phyloP scores from a whole-genome alignment of 2,113 vertebrate species.

The Cettia cetti region DNA sequence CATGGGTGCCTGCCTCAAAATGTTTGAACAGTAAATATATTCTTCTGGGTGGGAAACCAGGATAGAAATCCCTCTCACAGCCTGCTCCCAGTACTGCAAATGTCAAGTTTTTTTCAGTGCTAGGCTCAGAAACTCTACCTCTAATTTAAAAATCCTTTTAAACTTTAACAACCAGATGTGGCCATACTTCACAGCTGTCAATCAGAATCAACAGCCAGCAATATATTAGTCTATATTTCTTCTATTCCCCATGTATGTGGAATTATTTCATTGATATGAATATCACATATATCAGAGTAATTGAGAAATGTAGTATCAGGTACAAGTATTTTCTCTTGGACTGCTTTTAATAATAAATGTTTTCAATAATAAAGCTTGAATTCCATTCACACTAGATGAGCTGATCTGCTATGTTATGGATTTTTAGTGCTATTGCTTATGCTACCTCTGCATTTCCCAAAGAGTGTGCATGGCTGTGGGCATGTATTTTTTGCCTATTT shows the following conservation, averaged over 20 bases:
- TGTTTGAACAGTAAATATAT: slow-evolving; percentile 63
- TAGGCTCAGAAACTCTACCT: neutral
- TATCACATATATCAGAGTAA: neutral
- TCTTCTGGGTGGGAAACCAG: slow-evolving; percentile 59
- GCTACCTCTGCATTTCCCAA: neutral
- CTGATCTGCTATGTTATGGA: neutral
- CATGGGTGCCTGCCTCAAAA: slow-evolving; percentile 46
- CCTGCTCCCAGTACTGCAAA: slow-evolving; percentile 22
- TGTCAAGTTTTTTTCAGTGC: neutral
- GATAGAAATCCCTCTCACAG: slow-evolving; percentile 54
- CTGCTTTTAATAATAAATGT: neutral
- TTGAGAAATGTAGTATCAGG: neutral
- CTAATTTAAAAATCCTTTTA: slow-evolving; percentile 56
- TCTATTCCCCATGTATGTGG: neutral
- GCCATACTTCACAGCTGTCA: slow-evolving; percentile 13
- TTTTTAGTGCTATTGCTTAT: neutral
- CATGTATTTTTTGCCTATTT: neutral
- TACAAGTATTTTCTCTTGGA: neutral
- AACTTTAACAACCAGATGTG: slow-evolving; percentile 11
- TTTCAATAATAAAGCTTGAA: neutral
- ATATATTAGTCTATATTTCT: neutral
- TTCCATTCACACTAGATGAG: neutral
- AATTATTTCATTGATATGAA: neutral
- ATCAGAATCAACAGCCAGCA: neutral
- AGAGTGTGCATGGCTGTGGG: neutral